Conservation (phyloP, 2,888 invertebrate species). For the Saturnia japonica region DNA sequence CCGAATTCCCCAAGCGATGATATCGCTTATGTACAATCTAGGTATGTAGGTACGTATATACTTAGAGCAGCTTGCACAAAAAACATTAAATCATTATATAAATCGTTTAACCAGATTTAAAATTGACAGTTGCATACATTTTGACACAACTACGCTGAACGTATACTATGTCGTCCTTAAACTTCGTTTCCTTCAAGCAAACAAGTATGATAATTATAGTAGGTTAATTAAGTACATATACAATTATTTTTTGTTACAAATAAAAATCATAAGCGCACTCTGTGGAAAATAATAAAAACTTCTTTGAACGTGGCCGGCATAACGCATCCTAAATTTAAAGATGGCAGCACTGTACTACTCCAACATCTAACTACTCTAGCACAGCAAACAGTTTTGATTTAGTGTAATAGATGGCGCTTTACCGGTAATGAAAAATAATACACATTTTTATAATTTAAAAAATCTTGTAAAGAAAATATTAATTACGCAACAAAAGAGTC, state of each 20-base stretch:
- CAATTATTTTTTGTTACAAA: neutral
- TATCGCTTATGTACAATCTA: too few relatives aligned
- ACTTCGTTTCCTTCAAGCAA: too few relatives aligned
- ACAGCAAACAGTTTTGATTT: slow-evolving; percentile 15
- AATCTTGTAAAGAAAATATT: neutral
- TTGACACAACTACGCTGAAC: too few relatives aligned
- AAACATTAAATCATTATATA: too few relatives aligned
- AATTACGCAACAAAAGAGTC: neutral
- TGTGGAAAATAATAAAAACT: neutral
- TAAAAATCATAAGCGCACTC: neutral
- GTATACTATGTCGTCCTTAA: too few relatives aligned
- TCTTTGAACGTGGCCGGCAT: neutral
- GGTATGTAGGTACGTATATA: too few relatives aligned
- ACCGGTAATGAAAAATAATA: neutral
- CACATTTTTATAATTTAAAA: neutral
- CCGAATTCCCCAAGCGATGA: too few relatives aligned
- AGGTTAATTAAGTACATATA: too few relatives aligned
- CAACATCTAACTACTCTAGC: neutral
- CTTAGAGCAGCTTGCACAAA: too few relatives aligned
- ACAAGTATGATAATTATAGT: too few relatives aligned
- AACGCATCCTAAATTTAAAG: neutral
- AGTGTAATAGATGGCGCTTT: slow-evolving; percentile 25
- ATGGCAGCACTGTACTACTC: neutral
- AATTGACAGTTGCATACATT: too few relatives aligned
- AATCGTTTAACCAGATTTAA: too few relatives aligned